Evolutionary conservation across 2,797 vertebrate species (phyloP).

Genomic region (Gallinago solitaria): DNA sequence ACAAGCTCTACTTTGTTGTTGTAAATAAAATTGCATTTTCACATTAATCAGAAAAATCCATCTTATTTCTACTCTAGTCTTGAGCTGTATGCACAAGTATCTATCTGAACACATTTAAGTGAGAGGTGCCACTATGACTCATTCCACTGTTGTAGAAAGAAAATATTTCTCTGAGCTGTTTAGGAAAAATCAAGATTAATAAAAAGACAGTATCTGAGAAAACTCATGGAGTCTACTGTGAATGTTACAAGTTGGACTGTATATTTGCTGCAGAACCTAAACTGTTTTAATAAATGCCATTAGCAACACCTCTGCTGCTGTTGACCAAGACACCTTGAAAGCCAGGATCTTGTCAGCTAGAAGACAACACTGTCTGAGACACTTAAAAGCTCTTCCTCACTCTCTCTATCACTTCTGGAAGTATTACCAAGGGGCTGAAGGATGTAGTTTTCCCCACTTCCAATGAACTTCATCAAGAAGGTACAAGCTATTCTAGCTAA

Average conservation of each 20-base stretch:
- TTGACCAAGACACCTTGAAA: not conserved
- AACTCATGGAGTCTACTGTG: not conserved
- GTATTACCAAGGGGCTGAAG: not conserved
- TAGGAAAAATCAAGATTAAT: not conserved
- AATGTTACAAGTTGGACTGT: not conserved
- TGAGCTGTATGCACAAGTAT: not conserved
- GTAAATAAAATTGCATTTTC: not conserved
- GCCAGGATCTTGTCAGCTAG: not conserved
- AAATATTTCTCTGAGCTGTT: not conserved
- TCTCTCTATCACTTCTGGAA: not conserved
- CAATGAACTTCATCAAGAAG: not conserved
- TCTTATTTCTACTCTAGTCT: not conserved
- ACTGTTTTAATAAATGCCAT: not conserved
- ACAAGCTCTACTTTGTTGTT: not conserved
- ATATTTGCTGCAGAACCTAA: not conserved
- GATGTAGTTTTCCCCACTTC: not conserved
- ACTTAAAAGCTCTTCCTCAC: not conserved
- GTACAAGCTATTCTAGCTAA: not conserved
- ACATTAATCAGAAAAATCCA: not conserved
- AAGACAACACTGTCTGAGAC: not conserved
- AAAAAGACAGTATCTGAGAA: not conserved
- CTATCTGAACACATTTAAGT: not conserved
- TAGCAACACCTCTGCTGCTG: rapidly evolving
- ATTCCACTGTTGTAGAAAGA: not conserved
- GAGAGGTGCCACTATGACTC: not conserved